These are phyloP conservation scores for Calephelis perditalis DNA, from an alignment of 2,888 invertebrate species.

Conservation along the genomic window DNA sequence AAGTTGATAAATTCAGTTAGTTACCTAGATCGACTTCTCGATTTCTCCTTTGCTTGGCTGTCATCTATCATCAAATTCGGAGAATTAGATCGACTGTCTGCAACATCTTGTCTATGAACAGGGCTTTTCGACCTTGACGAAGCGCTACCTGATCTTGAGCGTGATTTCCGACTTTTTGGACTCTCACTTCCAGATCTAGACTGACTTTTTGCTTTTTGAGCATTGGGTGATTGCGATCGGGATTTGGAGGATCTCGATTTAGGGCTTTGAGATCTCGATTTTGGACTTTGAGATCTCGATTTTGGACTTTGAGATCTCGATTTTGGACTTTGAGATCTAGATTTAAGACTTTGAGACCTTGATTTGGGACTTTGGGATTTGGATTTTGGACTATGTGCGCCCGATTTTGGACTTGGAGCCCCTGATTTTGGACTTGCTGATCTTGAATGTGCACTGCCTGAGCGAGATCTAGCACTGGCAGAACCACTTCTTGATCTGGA, in stretches of 20 bases:
- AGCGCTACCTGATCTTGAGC: slow-evolving; percentile 47
- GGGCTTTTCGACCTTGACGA: slow-evolving; percentile 58
- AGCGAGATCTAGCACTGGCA: slow-evolving; percentile 37
- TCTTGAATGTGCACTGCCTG: slow-evolving; percentile 44
- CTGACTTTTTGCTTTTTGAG: slow-evolving; percentile 43
- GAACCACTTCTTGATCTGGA: slow-evolving; percentile 59
- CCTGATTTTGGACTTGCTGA: slow-evolving; percentile 43
- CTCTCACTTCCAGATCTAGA: slow-evolving; percentile 68
- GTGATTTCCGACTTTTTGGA: slow-evolving; percentile 50
- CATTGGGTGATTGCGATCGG: slow-evolving; percentile 43
- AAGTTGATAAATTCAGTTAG: no score
- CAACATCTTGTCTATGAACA: slow-evolving; percentile 46
- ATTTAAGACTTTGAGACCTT: slow-evolving; percentile 44
- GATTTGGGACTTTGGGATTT: slow-evolving; percentile 50
- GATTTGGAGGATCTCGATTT: slow-evolving; percentile 37
- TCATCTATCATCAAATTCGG: slow-evolving; percentile 75
- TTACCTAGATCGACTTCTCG: slow-evolving; percentile 63
- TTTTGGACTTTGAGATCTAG: slow-evolving; percentile 41
- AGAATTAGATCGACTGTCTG: slow-evolving; percentile 72
- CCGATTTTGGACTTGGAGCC: slow-evolving; percentile 41
- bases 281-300: slow-evolving; percentile 40
- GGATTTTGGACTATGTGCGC: slow-evolving; percentile 50
- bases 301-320: slow-evolving; percentile 52
- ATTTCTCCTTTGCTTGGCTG: slow-evolving; percentile 54
- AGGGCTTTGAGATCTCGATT: slow-evolving; percentile 29